Percentiles rank a stretch among this genome's conserved stretches.
Conservation (phyloP, 2,113 vertebrate species). For the Prunella himalayana region DNA sequence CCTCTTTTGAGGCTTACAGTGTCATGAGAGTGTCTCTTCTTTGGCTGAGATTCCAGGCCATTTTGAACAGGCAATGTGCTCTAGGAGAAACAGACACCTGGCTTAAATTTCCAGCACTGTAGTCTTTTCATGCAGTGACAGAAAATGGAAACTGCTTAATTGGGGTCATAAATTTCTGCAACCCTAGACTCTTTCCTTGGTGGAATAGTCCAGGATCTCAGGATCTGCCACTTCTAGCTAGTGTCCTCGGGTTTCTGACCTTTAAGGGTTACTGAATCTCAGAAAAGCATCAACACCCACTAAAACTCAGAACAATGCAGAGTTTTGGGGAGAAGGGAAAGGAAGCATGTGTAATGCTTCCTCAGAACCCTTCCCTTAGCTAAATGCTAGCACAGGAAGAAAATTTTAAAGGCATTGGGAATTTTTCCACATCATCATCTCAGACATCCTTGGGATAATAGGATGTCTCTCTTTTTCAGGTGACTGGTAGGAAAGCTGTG, state of each 20-base stretch:
- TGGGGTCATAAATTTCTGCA: not conserved
- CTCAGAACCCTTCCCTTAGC: not conserved
- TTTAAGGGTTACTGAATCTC: not conserved
- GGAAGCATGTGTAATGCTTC: not conserved
- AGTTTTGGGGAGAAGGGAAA: not conserved
- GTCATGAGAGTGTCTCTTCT: not conserved
- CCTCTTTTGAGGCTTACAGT: not conserved
- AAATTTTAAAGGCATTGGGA: not conserved
- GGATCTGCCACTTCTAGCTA: not conserved
- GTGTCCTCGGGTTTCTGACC: not conserved
- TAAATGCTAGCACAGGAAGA: not conserved
- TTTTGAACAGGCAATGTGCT: not conserved
- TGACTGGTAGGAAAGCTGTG: not conserved
- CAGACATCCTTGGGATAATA: not conserved
- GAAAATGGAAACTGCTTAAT: not conserved
- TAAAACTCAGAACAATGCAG: not conserved
- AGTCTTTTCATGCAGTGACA: not conserved
- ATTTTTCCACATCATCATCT: not conserved
- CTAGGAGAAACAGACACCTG: not conserved
- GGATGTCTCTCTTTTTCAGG: not conserved
- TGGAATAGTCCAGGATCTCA: not conserved
- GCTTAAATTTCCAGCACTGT: not conserved
- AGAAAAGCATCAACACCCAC: not conserved
- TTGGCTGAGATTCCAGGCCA: not conserved
- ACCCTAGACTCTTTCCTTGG: not conserved